These are phyloP conservation scores for Acanthochromis polyacanthus DNA, from an alignment of 2,113 vertebrate genomes.

Conservation along the genomic window DNA sequence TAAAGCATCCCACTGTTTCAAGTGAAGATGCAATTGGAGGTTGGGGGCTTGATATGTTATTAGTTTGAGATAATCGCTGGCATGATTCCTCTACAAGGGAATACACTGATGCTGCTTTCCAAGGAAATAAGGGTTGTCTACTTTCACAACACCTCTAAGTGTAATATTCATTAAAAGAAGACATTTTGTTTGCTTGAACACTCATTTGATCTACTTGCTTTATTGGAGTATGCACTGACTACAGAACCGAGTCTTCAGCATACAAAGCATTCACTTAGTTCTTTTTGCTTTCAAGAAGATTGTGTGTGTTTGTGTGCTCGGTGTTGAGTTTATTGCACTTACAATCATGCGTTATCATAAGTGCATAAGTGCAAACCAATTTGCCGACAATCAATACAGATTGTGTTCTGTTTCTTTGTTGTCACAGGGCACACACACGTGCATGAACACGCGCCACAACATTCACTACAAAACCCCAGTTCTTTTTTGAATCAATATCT, in stretches of 20 bases:
- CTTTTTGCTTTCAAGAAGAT: not conserved
- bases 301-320: not conserved
- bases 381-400: slow-evolving; percentile 49
- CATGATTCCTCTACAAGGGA: slow-evolving; percentile 8
- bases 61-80: slow-evolving; percentile 11
- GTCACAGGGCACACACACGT: not conserved
- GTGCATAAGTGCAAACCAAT: slow-evolving; percentile 34
- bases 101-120: slow-evolving; percentile 18
- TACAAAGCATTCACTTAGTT: slow-evolving; percentile 19
- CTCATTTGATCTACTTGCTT: slow-evolving; percentile 17
- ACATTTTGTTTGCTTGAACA: slow-evolving; percentile 28
- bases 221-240: slow-evolving; percentile 3
- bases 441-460: not conserved
- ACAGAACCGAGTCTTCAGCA: slow-evolving; percentile 29
- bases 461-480: not conserved
- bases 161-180: slow-evolving; percentile 26
- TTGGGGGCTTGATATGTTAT: slow-evolving; percentile 9
- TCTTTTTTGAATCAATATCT: not conserved
- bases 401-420: slow-evolving; percentile 15
- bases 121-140: slow-evolving; percentile 13
- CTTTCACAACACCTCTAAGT: slow-evolving; percentile 7
- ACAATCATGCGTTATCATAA: slow-evolving; percentile 34
- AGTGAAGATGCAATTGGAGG: slow-evolving; percentile 20
- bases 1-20: slow-evolving; percentile 5
- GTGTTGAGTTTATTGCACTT: not conserved